Base-by-base conservation (phyloP, 2,113 vertebrate species). In the Chitala chitala region DNA sequence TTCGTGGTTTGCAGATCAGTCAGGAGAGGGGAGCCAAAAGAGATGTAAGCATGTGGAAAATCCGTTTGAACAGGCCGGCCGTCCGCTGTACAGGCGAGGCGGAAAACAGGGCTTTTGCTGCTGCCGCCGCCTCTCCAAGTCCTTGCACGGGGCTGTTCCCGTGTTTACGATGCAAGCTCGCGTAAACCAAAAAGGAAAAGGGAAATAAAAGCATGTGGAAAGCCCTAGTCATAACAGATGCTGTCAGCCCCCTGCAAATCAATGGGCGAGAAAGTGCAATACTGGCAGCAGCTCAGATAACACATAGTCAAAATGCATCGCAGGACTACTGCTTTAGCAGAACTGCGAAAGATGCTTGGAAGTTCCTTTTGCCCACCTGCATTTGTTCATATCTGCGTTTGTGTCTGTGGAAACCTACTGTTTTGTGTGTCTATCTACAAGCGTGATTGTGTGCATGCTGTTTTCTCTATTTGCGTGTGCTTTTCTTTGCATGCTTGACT, bases 141-240 rank as follows among this genome's bases (percentile, higher is more conserved):
- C 36, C 61, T 42, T n/a, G 33, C 5, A n/a, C 3, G 20, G 61
- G 64, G 40, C 53, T n/a, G 12, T 42, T 63, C 70, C 59, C 26
- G 20, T 80, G 77, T 82, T 82, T 82, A 78, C 53, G 71, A 68
- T 75, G 71, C 73, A 70, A 76, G 75, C 76, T 69, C 72, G 38
- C 65, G 74, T 51, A 78, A 78, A 80, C 75, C 54, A 73, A 64
- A 72, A 22, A 76, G 53, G 38, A 75, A 71, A 76, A 77, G 78
- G 73, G 69, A 22, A 76, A 58, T 38, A 75, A 71, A 76, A 77
- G 78, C 73, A 77, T 29, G 69, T 12, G 20, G 7, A 68, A 24
- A 68, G 40, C 17, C 64, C 46, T 9, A 72, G 65, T 77, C 55
- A 70, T 66, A 64, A 80, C 58, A 61, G 69, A 63, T 20, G 64